Evolutionary conservation across 64 coral and sea anemone genomes (phyloP).

Genomic region (Acropora tenuis): DNA sequence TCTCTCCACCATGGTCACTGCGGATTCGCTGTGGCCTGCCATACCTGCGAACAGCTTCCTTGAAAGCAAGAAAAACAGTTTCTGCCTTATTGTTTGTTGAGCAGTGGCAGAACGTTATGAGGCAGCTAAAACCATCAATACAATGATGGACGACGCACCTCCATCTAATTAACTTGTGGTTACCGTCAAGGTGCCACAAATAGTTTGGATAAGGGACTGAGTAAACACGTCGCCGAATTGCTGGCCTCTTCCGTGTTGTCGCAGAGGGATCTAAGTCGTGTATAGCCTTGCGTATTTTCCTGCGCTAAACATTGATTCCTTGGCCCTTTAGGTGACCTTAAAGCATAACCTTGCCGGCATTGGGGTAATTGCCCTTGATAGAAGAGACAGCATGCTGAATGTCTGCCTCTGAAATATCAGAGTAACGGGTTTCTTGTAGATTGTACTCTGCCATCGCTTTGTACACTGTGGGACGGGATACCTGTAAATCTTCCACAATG

Average conservation of each 20-base stretch:
- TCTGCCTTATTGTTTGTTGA: constrained; percentile 37
- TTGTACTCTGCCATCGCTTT: neutral
- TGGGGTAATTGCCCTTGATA: constrained; percentile 36
- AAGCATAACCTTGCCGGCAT: constrained; percentile 64
- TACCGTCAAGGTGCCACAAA: constrained; percentile 73
- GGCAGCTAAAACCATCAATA: constrained; percentile 66
- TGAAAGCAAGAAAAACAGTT: constrained; percentile 21
- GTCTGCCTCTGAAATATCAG: neutral
- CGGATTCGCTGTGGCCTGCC: neutral
- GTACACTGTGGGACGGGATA: neutral
- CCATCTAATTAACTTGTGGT: constrained; percentile 75
- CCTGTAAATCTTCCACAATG: neutral
- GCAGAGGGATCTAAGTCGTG: constrained; percentile 40
- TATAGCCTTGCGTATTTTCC: constrained; percentile 27
- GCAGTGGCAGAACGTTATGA: constrained; percentile 35
- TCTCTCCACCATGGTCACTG: constrained; percentile 36
- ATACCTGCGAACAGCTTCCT: constrained; percentile 19
- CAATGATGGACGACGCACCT: constrained; percentile 50
- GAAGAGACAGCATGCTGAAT: neutral
- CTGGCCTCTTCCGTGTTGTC: neutral
- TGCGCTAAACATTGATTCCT: constrained; percentile 30
- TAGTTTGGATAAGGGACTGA: constrained; percentile 43
- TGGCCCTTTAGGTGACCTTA: constrained; percentile 36
- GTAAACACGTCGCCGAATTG: constrained; percentile 52
- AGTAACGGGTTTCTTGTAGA: neutral